Evolutionary conservation across 2,797 vertebrate species (phyloP).

Genomic region (Phrynocephalus forsythii): DNA sequence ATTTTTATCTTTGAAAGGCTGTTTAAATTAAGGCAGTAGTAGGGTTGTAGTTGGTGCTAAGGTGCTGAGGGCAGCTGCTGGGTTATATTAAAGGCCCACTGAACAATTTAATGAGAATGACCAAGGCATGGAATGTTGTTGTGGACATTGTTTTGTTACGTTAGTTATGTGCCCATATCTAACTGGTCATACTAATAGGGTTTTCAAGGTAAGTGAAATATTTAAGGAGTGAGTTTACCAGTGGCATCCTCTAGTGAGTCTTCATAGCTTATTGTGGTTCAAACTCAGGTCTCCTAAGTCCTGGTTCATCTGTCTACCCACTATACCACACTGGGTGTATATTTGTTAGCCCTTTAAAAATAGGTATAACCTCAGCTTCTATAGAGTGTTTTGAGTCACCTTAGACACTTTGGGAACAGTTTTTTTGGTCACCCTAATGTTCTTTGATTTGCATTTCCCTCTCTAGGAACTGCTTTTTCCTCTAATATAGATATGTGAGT

Average conservation of each 20-base stretch:
- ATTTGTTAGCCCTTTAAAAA: not conserved
- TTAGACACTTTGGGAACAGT: not conserved
- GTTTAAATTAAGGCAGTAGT: not conserved
- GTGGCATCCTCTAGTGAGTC: too few relatives aligned
- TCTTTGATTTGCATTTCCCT: not conserved
- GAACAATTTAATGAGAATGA: not conserved
- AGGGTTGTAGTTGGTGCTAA: not conserved
- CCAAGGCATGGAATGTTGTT: too few relatives aligned
- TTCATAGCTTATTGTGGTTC: too few relatives aligned
- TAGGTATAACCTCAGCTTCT: not conserved
- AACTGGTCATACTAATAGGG: too few relatives aligned
- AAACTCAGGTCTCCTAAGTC: too few relatives aligned
- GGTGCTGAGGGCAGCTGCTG: not conserved
- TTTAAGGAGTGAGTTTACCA: too few relatives aligned
- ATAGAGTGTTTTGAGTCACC: not conserved
- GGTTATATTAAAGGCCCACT: not conserved
- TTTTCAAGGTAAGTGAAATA: too few relatives aligned
- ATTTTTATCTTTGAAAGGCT: not conserved
- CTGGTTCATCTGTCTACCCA: too few relatives aligned
- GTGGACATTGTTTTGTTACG: not conserved
- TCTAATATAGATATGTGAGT: not conserved
- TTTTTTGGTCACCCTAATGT: not conserved
- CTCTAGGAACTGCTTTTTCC: not conserved
- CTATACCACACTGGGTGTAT: too few relatives aligned
- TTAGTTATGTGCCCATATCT: too few relatives aligned